phyloP scores from a whole-genome alignment of 2,888 invertebrate genomes.

The Spodoptera littoralis region DNA sequence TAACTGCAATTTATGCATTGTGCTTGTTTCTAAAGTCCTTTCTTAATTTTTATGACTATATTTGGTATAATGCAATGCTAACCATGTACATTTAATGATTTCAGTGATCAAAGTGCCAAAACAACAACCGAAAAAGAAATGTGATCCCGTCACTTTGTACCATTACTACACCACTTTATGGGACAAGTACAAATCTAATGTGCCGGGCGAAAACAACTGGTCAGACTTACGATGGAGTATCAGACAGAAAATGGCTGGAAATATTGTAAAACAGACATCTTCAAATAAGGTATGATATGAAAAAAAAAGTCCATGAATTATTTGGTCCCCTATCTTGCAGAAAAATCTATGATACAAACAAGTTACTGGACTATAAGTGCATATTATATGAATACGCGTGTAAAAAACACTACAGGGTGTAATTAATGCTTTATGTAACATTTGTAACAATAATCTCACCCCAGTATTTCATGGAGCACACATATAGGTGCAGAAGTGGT shows the following conservation, averaged over 20 bases:
- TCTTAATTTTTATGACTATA: neutral
- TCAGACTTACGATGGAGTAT: constrained; percentile 91
- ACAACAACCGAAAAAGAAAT: constrained; percentile 82
- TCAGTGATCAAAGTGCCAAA: constrained; percentile 90
- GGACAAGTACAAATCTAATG: constrained; percentile 91
- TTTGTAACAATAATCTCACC: no score
- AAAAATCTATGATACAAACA: no score
- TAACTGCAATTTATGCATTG: no score
- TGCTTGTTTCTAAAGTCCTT: neutral
- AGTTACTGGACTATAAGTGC: no score
- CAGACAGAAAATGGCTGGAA: constrained; percentile 91
- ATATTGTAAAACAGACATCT: constrained; percentile 58
- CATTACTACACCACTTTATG: constrained; percentile 93
- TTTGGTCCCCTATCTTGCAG: no score
- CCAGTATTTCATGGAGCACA: no score
- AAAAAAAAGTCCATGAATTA: neutral
- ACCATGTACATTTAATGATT: constrained; percentile 42
- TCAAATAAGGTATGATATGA: constrained; percentile 63
- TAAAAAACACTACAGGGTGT: no score
- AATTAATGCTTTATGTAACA: no score
- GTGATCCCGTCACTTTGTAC: constrained; percentile 93
- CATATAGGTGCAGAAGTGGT: no score
- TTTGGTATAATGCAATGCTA: no score
- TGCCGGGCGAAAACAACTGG: constrained; percentile 93
- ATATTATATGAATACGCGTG: no score